A percentile compares a stretch with the other conserved stretches of the same genome.
Evolutionary conservation across 64 coral and sea anemone genomes (phyloP).

Genomic region (Platygyra sinensis): DNA sequence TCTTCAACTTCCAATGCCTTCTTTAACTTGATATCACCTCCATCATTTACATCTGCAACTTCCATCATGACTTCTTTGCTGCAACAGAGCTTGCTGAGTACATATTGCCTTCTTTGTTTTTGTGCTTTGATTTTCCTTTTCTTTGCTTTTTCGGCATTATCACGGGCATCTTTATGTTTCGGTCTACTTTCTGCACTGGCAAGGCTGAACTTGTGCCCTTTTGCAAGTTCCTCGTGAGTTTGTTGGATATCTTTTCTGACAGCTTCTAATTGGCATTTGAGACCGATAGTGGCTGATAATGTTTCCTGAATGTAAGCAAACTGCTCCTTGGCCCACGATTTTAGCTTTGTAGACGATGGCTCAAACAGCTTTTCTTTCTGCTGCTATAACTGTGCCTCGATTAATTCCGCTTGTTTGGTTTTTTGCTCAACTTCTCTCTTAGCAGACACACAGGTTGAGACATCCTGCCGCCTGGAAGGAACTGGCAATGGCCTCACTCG

Average conservation of each 20-base stretch:
- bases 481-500: conserved; percentile 26
- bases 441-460: conserved; percentile 15
- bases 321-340: conserved; percentile 45
- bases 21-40: not conserved
- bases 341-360: conserved; percentile 1
- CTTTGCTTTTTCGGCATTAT: conserved; percentile 25
- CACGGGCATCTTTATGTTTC: not conserved
- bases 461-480: conserved; percentile 34
- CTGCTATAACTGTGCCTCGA: not conserved
- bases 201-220: conserved; percentile 27
- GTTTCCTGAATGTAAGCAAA: conserved; percentile 35
- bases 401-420: not conserved
- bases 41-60: not conserved
- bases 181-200: not conserved
- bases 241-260: conserved; percentile 5
- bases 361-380: conserved; percentile 26
- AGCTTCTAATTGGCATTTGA: conserved; percentile 9
- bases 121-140: conserved; percentile 20
- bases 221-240: conserved; percentile 27
- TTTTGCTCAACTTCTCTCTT: conserved; percentile 2
- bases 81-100: not conserved
- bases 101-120: not conserved
- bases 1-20: not conserved
- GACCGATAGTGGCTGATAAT: not conserved
- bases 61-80: not conserved